phyloP scores from a whole-genome alignment of 1,140 invertebrate genomes.

The Spodoptera litura region DNA sequence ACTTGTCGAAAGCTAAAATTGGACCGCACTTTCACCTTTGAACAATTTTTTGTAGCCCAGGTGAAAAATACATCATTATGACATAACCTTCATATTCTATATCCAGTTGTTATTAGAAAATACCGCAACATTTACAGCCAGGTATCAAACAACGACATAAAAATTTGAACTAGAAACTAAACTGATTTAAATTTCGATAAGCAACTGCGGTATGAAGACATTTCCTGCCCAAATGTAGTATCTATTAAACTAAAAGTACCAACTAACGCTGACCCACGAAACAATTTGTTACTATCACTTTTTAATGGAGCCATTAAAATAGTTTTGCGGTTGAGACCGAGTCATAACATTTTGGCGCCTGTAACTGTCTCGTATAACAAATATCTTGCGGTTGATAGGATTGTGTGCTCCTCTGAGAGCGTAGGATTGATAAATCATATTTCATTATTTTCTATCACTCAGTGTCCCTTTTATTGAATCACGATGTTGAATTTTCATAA shows the following conservation, averaged over 20 bases:
- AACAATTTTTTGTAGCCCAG: background rate
- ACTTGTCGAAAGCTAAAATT: background rate
- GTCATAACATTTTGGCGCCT: conserved; percentile 74
- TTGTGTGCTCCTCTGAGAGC: conserved; percentile 52
- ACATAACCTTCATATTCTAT: background rate
- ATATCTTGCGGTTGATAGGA: conserved; percentile 72
- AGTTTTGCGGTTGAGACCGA: conserved; percentile 70
- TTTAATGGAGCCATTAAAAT: conserved; percentile 80
- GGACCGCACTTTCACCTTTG: conserved; percentile 24
- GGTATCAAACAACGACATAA: conserved; percentile 30
- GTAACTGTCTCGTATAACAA: conserved; percentile 65
- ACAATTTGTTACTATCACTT: conserved; percentile 81
- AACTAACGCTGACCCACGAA: conserved; percentile 52
- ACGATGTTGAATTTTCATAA: conserved; percentile 49
- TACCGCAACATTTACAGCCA: conserved; percentile 5
- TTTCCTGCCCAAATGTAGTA: conserved; percentile 54
- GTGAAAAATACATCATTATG: background rate
- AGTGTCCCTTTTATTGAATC: conserved; percentile 55
- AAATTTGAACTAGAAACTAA: conserved; percentile 38
- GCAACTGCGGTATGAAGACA: conserved; percentile 54
- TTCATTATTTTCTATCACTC: conserved; percentile 62
- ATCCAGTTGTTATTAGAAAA: conserved; percentile 6
- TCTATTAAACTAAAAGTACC: conserved; percentile 45
- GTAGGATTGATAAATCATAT: conserved; percentile 68
- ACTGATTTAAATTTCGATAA: conserved; percentile 50